phyloP scores from a whole-genome alignment of 2,797 vertebrate species.

The Pogoniulus pusillus region DNA sequence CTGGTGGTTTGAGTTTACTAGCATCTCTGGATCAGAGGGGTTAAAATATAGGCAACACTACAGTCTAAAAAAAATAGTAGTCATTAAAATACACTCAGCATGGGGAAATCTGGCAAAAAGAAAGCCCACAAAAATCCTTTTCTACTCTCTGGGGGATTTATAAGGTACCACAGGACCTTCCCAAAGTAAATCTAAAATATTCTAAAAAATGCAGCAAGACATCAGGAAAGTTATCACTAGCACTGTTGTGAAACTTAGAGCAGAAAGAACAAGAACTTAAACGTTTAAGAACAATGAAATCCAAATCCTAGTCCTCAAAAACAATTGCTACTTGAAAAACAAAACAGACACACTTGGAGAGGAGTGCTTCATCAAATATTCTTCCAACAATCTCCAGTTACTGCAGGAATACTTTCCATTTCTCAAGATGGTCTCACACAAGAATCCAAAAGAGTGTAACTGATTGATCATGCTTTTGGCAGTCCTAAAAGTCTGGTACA shows the following conservation, averaged over 20 bases:
- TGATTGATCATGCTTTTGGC: background rate
- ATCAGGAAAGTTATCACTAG: background rate
- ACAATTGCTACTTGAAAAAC: background rate
- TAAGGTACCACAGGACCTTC: constrained; percentile 29
- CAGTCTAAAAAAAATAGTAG: constrained; percentile 10
- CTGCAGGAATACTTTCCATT: background rate
- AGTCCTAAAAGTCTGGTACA: background rate
- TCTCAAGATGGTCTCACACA: background rate
- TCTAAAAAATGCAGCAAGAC: background rate
- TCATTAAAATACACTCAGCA: constrained; percentile 10
- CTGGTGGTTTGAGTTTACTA: background rate
- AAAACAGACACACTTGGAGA: background rate
- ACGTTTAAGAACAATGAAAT: background rate
- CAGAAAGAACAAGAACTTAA: background rate
- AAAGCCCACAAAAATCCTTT: constrained; percentile 50
- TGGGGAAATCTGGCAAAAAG: constrained; percentile 12
- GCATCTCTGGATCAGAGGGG: background rate
- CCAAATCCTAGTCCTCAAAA: background rate
- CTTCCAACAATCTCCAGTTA: background rate
- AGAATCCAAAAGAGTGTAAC: background rate
- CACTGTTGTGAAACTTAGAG: background rate
- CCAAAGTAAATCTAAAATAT: constrained; percentile 20
- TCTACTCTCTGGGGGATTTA: constrained; percentile 28
- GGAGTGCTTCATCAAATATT: background rate
- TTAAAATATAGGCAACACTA: constrained; percentile 9